Percentiles rank a stretch among this genome's conserved stretches.
Evolutionary conservation across 1,140 invertebrate species (phyloP).

Genomic region (Drosophila erecta): DNA sequence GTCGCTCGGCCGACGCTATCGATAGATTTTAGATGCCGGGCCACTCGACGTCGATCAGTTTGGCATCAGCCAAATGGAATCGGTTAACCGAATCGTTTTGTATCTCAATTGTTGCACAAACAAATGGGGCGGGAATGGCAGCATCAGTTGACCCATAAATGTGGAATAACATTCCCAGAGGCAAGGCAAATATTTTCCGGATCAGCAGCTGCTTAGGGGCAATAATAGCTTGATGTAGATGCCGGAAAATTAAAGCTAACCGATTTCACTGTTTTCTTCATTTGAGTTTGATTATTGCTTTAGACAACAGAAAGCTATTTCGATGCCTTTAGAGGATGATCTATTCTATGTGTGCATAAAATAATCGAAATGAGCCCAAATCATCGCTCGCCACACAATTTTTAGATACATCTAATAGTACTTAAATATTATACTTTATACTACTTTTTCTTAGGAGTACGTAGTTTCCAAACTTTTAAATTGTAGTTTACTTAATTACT

Average conservation of each 20-base stretch:
- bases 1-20: conserved; percentile 55
- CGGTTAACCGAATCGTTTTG: conserved; percentile 7
- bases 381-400: no score
- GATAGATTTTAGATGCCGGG: conserved; percentile 42
- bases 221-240: background rate
- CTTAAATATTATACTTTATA: no score
- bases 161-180: conserved; percentile 20
- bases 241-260: conserved; percentile 1
- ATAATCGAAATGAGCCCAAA: background rate
- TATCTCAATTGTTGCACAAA: conserved; percentile 51
- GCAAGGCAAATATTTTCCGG: conserved; percentile 9
- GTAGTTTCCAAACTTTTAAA: background rate
- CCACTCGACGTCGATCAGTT: conserved; percentile 20
- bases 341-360: background rate
- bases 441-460: no score
- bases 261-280: background rate
- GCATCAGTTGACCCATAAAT: conserved; percentile 37
- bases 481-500: conserved; percentile 3
- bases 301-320: conserved; percentile 4
- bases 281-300: background rate
- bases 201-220: conserved; percentile 3
- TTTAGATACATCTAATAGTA: no score
- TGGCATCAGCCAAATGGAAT: conserved; percentile 24
- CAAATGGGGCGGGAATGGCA: conserved; percentile 15
- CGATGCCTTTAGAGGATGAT: no score